A percentile compares a stretch with the other conserved stretches of the same genome.
These are phyloP conservation scores for Rhodinocichla rosea DNA, from an alignment of 2,113 vertebrate species.

Conservation along the genomic window DNA sequence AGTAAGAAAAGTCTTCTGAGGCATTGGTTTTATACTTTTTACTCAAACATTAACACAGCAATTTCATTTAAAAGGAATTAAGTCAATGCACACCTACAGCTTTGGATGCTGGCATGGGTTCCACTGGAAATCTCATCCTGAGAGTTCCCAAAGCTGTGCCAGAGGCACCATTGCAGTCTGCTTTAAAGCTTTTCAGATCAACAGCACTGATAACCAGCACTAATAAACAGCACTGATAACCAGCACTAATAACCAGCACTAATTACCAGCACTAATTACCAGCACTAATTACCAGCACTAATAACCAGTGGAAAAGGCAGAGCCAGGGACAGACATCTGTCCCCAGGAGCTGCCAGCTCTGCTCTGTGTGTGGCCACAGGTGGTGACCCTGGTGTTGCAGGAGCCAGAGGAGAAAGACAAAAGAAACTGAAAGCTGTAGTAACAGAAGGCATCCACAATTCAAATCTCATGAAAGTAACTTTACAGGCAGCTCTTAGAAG, in stretches of 20 bases:
- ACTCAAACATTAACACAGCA: not conserved
- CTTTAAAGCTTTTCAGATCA: not conserved
- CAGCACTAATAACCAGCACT: not conserved
- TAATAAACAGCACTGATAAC: not conserved
- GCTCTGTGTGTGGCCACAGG: not conserved
- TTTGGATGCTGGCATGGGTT: not conserved
- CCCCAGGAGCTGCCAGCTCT: not conserved
- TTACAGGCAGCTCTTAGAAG: not conserved
- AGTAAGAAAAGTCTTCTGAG: not conserved
- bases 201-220: not conserved
- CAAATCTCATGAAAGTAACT: not conserved
- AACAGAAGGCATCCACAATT: not conserved
- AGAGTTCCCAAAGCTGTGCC: not conserved
- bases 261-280: not conserved
- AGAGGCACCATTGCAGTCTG: not conserved
- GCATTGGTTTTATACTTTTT: not conserved
- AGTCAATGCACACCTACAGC: not conserved
- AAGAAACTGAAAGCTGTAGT: not conserved
- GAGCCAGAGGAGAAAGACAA: slow-evolving; percentile 1
- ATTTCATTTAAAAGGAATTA: not conserved
- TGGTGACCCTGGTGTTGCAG: not conserved
- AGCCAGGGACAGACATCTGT: not conserved
- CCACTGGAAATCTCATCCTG: not conserved
- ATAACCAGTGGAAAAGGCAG: not conserved
- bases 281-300: not conserved